Conservation (phyloP, 2,113 vertebrate genomes). For the Pygoscelis adeliae region DNA sequence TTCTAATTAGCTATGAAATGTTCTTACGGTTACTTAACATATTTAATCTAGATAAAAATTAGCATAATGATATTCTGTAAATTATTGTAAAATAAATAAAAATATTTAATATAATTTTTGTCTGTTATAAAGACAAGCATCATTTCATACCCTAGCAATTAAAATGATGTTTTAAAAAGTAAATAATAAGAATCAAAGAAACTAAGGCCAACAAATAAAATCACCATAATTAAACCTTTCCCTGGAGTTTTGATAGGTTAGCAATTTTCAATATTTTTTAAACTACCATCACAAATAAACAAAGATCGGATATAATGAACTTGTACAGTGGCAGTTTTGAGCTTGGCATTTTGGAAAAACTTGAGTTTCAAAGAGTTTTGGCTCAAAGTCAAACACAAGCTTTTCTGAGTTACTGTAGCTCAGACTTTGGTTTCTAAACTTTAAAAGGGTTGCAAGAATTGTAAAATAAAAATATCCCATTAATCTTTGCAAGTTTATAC, state of each 20-base stretch:
- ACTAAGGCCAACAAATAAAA: background rate
- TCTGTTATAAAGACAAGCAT: background rate
- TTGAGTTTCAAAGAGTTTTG: background rate
- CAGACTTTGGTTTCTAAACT: background rate
- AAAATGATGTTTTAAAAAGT: background rate
- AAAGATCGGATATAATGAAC: background rate
- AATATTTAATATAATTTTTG: background rate
- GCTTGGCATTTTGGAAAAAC: background rate
- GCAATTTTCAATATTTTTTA: background rate
- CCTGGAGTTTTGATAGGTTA: background rate
- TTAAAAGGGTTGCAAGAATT: background rate
- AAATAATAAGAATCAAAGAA: background rate
- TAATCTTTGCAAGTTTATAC: background rate
- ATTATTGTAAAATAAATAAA: background rate
- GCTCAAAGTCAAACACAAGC: background rate
- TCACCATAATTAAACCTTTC: background rate
- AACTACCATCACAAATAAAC: background rate
- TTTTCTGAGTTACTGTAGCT: background rate
- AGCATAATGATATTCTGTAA: background rate
- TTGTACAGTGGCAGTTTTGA: background rate
- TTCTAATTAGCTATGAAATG: background rate
- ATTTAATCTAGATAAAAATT: background rate
- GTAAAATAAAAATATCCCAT: slow-evolving; percentile 2
- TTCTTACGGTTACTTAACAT: background rate
- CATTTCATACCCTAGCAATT: background rate